Conservation (phyloP, 2,888 invertebrate species). For the Arctia plantaginis region DNA sequence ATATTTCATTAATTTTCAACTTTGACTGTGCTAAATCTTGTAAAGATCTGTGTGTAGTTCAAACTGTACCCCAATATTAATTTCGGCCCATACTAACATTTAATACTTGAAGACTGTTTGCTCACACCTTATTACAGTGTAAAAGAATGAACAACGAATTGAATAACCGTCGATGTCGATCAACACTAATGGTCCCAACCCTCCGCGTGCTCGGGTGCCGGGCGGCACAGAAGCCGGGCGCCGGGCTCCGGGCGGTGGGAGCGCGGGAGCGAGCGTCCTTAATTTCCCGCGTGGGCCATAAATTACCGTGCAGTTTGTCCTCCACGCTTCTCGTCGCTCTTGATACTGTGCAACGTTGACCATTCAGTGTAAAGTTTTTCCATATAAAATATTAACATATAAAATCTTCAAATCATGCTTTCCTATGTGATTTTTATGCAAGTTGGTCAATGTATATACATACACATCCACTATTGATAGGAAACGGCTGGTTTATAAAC, state of each 20-base stretch:
- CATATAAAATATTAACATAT: conserved; percentile 21
- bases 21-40: background rate
- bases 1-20: background rate
- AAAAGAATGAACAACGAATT: conserved; percentile 16
- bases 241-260: conserved; percentile 23
- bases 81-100: background rate
- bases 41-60: background rate
- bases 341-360: conserved; percentile 25
- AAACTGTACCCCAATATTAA: background rate
- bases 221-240: conserved; percentile 23
- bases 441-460: background rate
- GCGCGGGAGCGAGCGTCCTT: conserved; percentile 47
- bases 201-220: conserved; percentile 12
- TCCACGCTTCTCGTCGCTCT: conserved; percentile 40
- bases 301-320: conserved; percentile 67
- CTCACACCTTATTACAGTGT: background rate
- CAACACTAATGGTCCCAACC: conserved; percentile 33
- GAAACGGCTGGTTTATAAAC: background rate
- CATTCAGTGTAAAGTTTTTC: conserved; percentile 31
- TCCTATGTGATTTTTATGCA: background rate
- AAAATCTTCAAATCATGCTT: background rate
- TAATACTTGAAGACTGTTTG: conserved; percentile 7
- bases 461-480: background rate
- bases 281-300: conserved; percentile 74
- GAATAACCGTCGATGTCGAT: conserved; percentile 36